Base-by-base conservation (phyloP, 2,888 invertebrate genomes). In the Agrilus mali region DNA sequence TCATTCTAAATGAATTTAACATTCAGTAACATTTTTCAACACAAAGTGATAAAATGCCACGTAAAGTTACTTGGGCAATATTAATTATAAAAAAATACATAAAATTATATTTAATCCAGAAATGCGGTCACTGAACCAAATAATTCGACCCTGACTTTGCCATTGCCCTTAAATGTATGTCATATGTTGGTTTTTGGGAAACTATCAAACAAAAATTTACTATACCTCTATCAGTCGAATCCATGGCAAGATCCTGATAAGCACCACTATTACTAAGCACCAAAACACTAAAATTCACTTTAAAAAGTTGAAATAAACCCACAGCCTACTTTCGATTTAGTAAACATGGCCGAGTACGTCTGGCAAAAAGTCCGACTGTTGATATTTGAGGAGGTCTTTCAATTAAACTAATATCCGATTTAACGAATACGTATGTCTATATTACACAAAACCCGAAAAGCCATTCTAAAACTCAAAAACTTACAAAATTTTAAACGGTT, bases 81-180 rank as follows among this genome's bases (percentile, higher is more conserved):
- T 8, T 27, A 10, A 27, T 10, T 27, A 27, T 27, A 27, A 27
- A 27, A 20, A 27, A 27, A 27, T 27, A 10, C 8, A 10, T 10
- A 27, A 27, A 27, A 27, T 27, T 27, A 27, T 27, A 10, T 27
- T 27, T 27, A 27, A 27, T 54, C 48, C 52, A 49, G 58, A 63
- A 73, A 69, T 65, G 70, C 72, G 73, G 73, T 73, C 73, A 72
- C 63, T 73, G 73, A 73, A 73, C 73, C 68, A 73, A 70, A 68
- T 71, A 67, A 61, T 61, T 62, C 72, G 73, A 72, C 73, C 73
- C 71, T 73, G 73, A 73, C 73, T 73, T 72, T 73, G 73, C 71
- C 72, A 71, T 72, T 72, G 72, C 70, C 70, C 71, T 68, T 66
- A 61, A 54, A 52, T 60, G 61, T 59, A 59, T 62, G 63, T 64